Conservation (phyloP, 2,113 vertebrate genomes). For the Oriolus oriolus region DNA sequence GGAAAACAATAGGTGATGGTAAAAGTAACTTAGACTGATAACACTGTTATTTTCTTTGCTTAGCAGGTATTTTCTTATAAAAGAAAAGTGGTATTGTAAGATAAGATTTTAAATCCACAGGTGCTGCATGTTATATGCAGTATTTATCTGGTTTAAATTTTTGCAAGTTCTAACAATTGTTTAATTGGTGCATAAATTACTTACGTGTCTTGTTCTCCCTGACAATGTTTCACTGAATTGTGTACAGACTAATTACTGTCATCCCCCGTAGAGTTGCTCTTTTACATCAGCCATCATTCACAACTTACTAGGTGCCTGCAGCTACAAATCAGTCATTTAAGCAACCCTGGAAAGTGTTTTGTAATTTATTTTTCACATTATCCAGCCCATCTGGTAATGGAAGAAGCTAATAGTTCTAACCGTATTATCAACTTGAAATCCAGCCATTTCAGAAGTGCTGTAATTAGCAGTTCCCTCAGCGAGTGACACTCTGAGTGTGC, state of each 20-base stretch:
- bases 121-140: background rate
- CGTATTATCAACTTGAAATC: background rate
- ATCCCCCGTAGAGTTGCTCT: background rate
- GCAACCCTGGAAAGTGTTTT: background rate
- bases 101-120: background rate
- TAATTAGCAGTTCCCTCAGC: background rate
- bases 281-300: constrained; percentile 27
- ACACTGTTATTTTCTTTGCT: background rate
- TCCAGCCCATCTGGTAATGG: constrained; percentile 9
- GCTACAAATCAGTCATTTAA: constrained; percentile 36
- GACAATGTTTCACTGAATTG: background rate
- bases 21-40: background rate
- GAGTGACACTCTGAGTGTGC: background rate
- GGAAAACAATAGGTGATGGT: background rate
- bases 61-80: background rate
- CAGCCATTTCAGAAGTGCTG: background rate
- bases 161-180: background rate
- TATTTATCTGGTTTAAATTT: background rate
- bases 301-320: constrained; percentile 31
- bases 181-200: background rate
- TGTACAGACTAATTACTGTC: constrained; percentile 6
- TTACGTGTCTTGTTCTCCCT: background rate
- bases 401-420: background rate
- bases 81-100: background rate
- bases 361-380: constrained; percentile 25